Evolutionary conservation across 2,113 vertebrate genomes (phyloP), one percentile per base, ranked within the genome.

Genomic region (Pelusios castaneus): DNA sequence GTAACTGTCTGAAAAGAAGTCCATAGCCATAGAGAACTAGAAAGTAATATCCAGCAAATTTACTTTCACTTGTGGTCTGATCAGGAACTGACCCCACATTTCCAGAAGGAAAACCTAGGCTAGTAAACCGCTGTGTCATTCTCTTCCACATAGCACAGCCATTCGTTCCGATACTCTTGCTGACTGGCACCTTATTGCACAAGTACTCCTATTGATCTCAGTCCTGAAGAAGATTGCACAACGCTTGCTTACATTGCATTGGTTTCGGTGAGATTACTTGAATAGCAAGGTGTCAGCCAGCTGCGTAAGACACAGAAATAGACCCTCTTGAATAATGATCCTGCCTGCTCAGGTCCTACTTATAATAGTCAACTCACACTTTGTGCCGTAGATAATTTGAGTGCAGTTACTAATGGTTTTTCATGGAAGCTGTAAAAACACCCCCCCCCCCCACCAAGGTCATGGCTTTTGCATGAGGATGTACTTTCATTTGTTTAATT

Each of bases 91-190:
- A 10, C 1, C 0, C 0, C 13, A 6, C 21, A 19, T 82, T 56
- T 27, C 13, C 27, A 79, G 52, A 49, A 7, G 5, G 43, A 29
- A 52, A 38, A 70, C 5, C n/a, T 70, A 70, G 63, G 10, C 16
- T 16, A n/a, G 75, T 78, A 80, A 60, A 31, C 29, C 31, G 47
- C 4, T 67, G n/a, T 38, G 25, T 10, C 89, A 8, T 56, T 52
- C 51, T 49, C 14, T 52, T 16, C 51, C 51, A 13, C 51, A 52
- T 14, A 52, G 13, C 51, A 52, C 16, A 52, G 24, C 11, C 22
- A 31, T 7, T 10, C 43, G 0, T 13, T 51, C 27, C 60, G 11
- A 2, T 29, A 60, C 85, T 1, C 1, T 76, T 58, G 1, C 29
- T 85, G 3, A 2, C 11, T 25, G 49, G 52, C 52, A 38, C 7